These are phyloP conservation scores for Tauraco erythrolophus DNA, from an alignment of 2,113 vertebrate genomes.

Conservation along the genomic window DNA sequence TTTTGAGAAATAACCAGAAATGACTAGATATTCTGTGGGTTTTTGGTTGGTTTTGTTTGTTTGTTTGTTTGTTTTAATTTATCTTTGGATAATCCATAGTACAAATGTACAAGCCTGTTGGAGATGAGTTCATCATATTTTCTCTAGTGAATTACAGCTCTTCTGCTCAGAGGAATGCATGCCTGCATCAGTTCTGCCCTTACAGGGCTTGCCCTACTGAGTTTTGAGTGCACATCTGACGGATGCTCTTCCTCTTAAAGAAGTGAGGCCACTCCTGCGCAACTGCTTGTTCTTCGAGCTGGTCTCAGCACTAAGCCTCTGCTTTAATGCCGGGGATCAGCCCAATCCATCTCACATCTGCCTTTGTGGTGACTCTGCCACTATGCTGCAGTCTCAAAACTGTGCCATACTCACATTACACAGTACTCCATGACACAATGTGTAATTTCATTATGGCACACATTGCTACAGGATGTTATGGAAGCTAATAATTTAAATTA, in stretches of 20 bases:
- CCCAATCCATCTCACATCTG: background rate
- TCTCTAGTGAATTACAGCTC: background rate
- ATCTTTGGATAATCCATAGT: background rate
- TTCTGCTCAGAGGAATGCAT: background rate
- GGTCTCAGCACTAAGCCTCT: background rate
- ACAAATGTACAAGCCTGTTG: background rate
- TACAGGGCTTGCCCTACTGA: background rate
- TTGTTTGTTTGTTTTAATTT: no score
- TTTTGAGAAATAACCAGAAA: background rate
- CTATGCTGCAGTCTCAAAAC: background rate
- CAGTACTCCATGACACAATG: background rate
- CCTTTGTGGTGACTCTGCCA: background rate
- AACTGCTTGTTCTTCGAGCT: background rate
- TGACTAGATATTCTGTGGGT: no score
- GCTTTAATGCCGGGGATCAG: background rate
- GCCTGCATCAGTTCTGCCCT: background rate
- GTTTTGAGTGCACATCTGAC: background rate
- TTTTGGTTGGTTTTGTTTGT: no score
- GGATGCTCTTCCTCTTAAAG: background rate
- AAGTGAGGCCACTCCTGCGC: background rate
- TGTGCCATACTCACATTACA: rapidly evolving
- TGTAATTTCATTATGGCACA: background rate
- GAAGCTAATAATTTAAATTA: background rate
- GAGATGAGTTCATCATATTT: background rate
- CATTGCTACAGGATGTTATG: background rate